phyloP scores from a whole-genome alignment of 2,113 vertebrate species.

The Patagioenas fasciata region DNA sequence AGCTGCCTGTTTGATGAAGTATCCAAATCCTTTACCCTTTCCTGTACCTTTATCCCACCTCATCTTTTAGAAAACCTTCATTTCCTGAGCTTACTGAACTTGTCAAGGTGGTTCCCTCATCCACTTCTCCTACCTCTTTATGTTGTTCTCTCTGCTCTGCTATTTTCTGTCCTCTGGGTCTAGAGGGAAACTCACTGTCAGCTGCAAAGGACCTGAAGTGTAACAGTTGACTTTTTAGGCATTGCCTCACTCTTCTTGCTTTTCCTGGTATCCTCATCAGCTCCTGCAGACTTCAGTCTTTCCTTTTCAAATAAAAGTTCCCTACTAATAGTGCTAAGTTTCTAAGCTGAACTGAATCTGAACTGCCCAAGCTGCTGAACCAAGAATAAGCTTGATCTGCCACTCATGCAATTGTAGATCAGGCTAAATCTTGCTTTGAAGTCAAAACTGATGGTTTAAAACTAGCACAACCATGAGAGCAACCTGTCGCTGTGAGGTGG shows the following conservation, averaged over 20 bases:
- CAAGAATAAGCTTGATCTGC: neutral
- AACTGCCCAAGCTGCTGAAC: neutral
- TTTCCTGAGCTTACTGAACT: neutral
- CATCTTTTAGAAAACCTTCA: neutral
- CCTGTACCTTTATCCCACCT: neutral
- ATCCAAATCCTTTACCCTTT: neutral
- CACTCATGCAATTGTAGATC: neutral
- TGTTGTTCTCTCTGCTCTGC: neutral
- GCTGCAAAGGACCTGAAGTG: neutral
- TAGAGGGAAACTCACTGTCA: neutral
- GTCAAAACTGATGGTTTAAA: neutral
- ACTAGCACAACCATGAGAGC: neutral
- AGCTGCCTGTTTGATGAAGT: neutral
- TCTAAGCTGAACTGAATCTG: neutral
- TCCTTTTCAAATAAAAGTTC: neutral
- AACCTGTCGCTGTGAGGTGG: neutral
- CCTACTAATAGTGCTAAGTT: neutral
- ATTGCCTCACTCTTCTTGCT: neutral
- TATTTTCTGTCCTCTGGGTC: neutral
- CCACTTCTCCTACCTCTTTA: neutral
- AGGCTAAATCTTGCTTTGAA: constrained; percentile 10
- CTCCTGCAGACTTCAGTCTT: neutral
- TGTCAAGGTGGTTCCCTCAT: neutral
- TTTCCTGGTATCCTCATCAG: neutral
- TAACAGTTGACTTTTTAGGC: neutral